Percentiles rank a stretch among this genome's conserved stretches.
Conservation (phyloP, 64 coral and sea anemone genomes). For the Cladopsammia gracilis region DNA sequence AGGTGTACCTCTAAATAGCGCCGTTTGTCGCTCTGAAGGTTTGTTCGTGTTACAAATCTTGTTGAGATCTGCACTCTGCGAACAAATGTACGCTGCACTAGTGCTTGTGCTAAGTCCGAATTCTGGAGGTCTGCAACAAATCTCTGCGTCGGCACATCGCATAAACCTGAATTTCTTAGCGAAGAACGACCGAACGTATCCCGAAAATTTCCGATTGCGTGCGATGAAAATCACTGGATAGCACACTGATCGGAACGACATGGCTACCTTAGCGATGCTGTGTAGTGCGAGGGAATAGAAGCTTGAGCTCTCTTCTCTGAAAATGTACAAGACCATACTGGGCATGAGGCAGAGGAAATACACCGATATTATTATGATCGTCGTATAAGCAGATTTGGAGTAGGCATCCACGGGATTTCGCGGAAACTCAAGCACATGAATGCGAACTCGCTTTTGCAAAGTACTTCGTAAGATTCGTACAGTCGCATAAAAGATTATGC, state of each 20-base stretch:
- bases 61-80: neutral
- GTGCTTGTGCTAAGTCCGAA: neutral
- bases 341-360: constrained; percentile 37
- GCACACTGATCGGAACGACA: constrained; percentile 21
- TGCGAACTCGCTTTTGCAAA: neutral
- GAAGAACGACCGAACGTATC: constrained; percentile 20
- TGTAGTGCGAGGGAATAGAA: constrained; percentile 20
- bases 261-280: constrained; percentile 36
- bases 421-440: constrained; percentile 13
- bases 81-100: neutral
- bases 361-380: constrained; percentile 17
- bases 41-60: neutral
- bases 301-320: neutral
- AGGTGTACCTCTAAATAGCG: constrained; percentile 2
- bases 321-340: constrained; percentile 22
- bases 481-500: constrained; percentile 24
- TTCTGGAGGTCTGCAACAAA: neutral
- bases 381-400: constrained; percentile 9
- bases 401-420: constrained; percentile 19
- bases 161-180: constrained; percentile 13
- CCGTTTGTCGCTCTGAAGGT: neutral
- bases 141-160: neutral
- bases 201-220: constrained; percentile 47
- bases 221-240: constrained; percentile 50
- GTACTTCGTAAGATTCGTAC: constrained; percentile 14